Evolutionary conservation across 2,797 vertebrate genomes (phyloP), one percentile per base, ranked within the genome.

Genomic region (Brotula barbata): DNA sequence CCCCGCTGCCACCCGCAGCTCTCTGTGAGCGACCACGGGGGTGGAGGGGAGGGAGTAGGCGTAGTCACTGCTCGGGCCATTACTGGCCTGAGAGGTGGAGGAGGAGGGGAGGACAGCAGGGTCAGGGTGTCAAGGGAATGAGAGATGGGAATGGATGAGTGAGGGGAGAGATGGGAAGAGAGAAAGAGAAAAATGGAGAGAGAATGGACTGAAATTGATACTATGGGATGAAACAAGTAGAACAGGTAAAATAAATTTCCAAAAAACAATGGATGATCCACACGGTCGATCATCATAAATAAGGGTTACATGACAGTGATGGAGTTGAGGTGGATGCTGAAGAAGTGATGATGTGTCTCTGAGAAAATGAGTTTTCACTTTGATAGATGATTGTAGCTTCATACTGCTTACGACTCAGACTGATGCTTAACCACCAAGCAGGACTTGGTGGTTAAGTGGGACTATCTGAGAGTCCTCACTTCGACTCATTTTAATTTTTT

Each of bases 31-130:
- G 23, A 96, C 89, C 46, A 98, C 94, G n/a, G 95, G 96, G 8
- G 96, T 98, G 81, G 95, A 97, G 0, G 96, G 96, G 75, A 98
- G 90, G 9, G 96, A 98, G 76, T 92, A 95, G 17, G 94, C 91
- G 86, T 94, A 95, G 82, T 95, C 93, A 7, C 91, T 91, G 61
- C 90, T 90, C 77, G 93, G 93, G 81, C 94, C 95, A 0, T 97
- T 97, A 87, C 90, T 94, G 81, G 94, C 88, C 96, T 98, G 90
- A 75, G 77, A 67, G 37, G 62, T 33, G 31, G 31, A 15, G 37
- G 37, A n/a, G 37, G 37, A 39, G 58, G 31, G 51, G 58, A 47
- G 48, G 67, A 33, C 1, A 3, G 25, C 2, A 16, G 50, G 72
- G 65, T 69, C 75, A 52, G 22, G 51, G 61, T 58, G 71, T 75